phyloP scores from a whole-genome alignment of 2,888 invertebrate species.

The Cactoblastis cactorum region DNA sequence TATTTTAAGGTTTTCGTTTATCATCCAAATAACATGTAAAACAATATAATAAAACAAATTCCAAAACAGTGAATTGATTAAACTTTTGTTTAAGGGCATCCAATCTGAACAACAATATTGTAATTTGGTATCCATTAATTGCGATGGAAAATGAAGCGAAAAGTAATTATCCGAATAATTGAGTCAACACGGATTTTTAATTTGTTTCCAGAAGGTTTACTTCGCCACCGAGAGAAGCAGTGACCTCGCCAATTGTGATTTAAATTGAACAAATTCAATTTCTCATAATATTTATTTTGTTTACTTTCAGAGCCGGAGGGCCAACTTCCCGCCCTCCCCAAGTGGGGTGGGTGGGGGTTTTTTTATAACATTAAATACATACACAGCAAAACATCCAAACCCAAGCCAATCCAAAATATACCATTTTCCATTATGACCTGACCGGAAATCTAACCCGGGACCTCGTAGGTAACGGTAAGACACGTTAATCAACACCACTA shows the following conservation, averaged over 20 bases:
- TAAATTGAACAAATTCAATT: background rate
- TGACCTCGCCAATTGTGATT: background rate
- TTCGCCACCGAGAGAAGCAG: background rate
- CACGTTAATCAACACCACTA: too few species aligned
- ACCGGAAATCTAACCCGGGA: too few species aligned
- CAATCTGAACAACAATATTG: slow-evolving; percentile 17
- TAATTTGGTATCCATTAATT: slow-evolving; percentile 18
- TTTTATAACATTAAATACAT: too few species aligned
- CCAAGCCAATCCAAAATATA: too few species aligned
- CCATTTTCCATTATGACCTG: too few species aligned
- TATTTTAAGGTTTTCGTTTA: too few species aligned
- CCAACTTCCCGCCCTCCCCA: too few species aligned
- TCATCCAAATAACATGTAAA: background rate
- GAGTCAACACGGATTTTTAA: slow-evolving; percentile 14
- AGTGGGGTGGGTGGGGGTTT: too few species aligned
- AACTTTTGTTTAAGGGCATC: slow-evolving; percentile 8
- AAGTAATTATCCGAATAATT: slow-evolving; percentile 16
- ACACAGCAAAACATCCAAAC: too few species aligned
- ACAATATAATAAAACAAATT: background rate
- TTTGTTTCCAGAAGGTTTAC: slow-evolving; percentile 4
- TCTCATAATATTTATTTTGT: too few species aligned
- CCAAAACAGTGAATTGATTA: background rate
- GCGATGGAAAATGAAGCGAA: slow-evolving; percentile 15
- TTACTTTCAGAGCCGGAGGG: too few species aligned
- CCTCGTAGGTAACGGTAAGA: too few species aligned